Percentiles rank a stretch among this genome's conserved stretches.
phyloP scores from a whole-genome alignment of 2,888 invertebrate genomes.

The Taenaris catops region DNA sequence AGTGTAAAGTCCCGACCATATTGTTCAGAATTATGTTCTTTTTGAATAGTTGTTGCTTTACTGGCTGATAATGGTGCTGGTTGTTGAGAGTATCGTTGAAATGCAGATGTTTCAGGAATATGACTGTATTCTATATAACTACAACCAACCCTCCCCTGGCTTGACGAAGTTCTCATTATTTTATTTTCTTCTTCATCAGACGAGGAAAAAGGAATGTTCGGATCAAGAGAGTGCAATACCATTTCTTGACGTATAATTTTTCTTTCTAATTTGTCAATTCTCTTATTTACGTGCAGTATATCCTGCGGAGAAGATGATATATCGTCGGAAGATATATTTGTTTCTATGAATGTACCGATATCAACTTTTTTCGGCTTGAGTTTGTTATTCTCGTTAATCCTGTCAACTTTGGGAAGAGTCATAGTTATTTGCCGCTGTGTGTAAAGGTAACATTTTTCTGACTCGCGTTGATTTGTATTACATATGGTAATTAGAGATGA shows the following conservation, averaged over 20 bases:
- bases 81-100: conserved; percentile 58
- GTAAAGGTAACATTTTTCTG: conserved; percentile 55
- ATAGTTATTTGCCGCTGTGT: conserved; percentile 47
- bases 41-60: conserved; percentile 58
- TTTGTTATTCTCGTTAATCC: conserved; percentile 34
- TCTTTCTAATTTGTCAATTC: conserved; percentile 54
- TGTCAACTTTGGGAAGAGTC: conserved; percentile 45
- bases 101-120: conserved; percentile 66
- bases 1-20: conserved; percentile 68
- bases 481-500: conserved; percentile 32
- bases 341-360: conserved; percentile 45
- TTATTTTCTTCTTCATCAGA: conserved; percentile 49
- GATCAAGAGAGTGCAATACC: conserved; percentile 55
- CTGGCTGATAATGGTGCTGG: conserved; percentile 51
- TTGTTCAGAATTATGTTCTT: conserved; percentile 68
- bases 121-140: conserved; percentile 71
- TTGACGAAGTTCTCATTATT: conserved; percentile 37
- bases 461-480: conserved; percentile 36
- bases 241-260: conserved; percentile 60
- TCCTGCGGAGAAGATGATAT: conserved; percentile 31
- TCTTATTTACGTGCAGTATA: conserved; percentile 43
- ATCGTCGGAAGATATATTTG: conserved; percentile 45
- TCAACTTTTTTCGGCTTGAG: conserved; percentile 42
- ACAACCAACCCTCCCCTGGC: conserved; percentile 46
- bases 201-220: conserved; percentile 48